Base-by-base conservation (phyloP, 1,140 invertebrate genomes). In the Cepaea nemoralis region DNA sequence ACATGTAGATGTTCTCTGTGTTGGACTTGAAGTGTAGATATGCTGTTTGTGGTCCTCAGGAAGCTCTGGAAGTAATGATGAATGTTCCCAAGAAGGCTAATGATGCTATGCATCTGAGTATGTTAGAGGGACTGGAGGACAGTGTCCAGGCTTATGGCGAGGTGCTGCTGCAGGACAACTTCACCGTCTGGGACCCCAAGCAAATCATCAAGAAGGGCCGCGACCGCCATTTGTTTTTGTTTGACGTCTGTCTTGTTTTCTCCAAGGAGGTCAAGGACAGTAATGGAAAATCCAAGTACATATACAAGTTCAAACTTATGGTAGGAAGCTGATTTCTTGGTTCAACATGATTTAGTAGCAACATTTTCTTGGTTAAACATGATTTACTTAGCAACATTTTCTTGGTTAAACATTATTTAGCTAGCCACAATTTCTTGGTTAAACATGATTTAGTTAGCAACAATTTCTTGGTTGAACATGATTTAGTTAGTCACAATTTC, bases 1-100 rank as follows among this genome's bases (percentile, higher is more conserved):
- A n/a, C n/a, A n/a, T n/a, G n/a, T n/a, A n/a, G n/a, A n/a, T n/a
- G n/a, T n/a, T n/a, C n/a, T n/a, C n/a, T n/a, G n/a, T n/a, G n/a
- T n/a, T n/a, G n/a, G n/a, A n/a, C n/a, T n/a, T n/a, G n/a, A n/a
- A n/a, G n/a, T n/a, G n/a, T n/a, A 35, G 27, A 10, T 33, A 33
- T 81, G n/a, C n/a, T n/a, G n/a, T n/a, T n/a, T n/a, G n/a, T n/a
- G n/a, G n/a, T n/a, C n/a, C 37, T 66, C 83, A 90, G 88, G 87
- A 88, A 87, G 88, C 87, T 33, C 93, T 99, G 84, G 98, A 99
- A 92, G 97, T 99, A 70, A 99, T 99, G 97, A 93, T 99, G 84
- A 98, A 96, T 91, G 98, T 99, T 77, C 98, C 98, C 85, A 99
- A 99, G 93, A 99, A 99, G 93, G 98, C 98, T 40, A 99, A 99